These are phyloP conservation scores for Idaea aversata DNA, from an alignment of 2,888 invertebrate species.

Conservation along the genomic window DNA sequence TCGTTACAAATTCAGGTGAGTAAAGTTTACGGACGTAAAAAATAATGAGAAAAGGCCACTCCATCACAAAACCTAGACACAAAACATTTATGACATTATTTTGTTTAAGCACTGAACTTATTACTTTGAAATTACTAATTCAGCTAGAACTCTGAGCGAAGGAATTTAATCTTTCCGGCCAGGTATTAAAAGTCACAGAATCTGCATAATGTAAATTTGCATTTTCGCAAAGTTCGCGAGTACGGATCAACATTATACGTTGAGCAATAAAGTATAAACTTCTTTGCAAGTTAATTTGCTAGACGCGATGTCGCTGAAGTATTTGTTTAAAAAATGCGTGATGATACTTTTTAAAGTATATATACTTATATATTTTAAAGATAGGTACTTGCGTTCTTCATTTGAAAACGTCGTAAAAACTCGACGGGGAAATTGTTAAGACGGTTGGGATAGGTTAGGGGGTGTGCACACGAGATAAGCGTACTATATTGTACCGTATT, in stretches of 20 bases:
- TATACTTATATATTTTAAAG: slow-evolving; percentile 13
- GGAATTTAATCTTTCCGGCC: slow-evolving; percentile 23
- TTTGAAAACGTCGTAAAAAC: slow-evolving; percentile 61
- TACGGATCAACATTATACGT: slow-evolving; percentile 24
- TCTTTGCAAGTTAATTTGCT: slow-evolving; percentile 30
- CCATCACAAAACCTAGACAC: slow-evolving; percentile 41
- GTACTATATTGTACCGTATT: slow-evolving; percentile 16
- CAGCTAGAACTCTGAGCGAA: slow-evolving; percentile 10
- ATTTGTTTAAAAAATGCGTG: slow-evolving; percentile 34
- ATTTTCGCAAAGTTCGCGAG: slow-evolving; percentile 27
- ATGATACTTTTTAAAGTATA: slow-evolving; percentile 27
- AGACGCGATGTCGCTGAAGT: slow-evolving; percentile 19
- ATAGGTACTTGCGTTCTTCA: slow-evolving; percentile 41
- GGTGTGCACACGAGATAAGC: slow-evolving; percentile 36
- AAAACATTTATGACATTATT: slow-evolving; percentile 48
- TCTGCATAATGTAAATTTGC: slow-evolving; percentile 28
- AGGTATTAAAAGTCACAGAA: slow-evolving; percentile 22
- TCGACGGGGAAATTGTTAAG: slow-evolving; percentile 52
- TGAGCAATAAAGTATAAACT: slow-evolving; percentile 28
- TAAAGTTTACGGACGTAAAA: slow-evolving; percentile 37
- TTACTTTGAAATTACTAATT: slow-evolving; percentile 36
- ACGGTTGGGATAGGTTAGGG: slow-evolving; percentile 48
- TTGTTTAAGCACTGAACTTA: slow-evolving; percentile 42
- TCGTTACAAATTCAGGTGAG: slow-evolving; percentile 35
- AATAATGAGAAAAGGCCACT: slow-evolving; percentile 41